Evolutionary conservation across 2,888 invertebrate genomes (phyloP), one percentile per base, ranked within the genome.

Genomic region (Drosophila nigritarsus): DNA sequence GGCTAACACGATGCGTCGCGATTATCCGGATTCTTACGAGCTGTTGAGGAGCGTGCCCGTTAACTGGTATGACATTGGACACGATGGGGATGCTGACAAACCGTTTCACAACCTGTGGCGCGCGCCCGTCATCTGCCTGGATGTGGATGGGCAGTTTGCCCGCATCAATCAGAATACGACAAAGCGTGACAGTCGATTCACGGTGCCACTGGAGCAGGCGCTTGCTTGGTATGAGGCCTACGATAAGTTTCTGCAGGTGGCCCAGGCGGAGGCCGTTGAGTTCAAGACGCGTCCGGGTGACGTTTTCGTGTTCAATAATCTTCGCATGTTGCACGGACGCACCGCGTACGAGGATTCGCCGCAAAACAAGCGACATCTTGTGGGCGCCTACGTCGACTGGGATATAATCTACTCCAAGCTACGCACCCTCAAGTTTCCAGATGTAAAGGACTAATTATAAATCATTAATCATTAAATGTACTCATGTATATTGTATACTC

Each of bases 301-400:
- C 65, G 95, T 96, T 24, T 93, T 96, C 8, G 94, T 95, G 1
- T 96, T 97, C 91, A 96, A 96, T 89, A 97, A 97, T 89, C 94
- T 95, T 77, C 94, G 97, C 72, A 92, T 96, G 72, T 90, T 96
- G 2, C 97, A 97, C 87, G 96, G 96, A 0, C 93, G 97, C 54
- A 94, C 94, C 51, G 94, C 94, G 0, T 97, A 95, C 89, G 94
- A 94, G 90, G 95, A 96, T 76, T 93, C 92, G 2, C 87, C 91
- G 1, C 86, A 91, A 4, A 95, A 95, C 89, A 83, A 85, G 54
- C 89, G 96, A 54, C 95, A 95, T 83, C 91, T 97, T 2, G 94
- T 96, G 64, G 97, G 97, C 1, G 95, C 95, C 36, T 97, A 96
- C 89, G 92, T 97, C 3, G 96, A 96, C 90, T 97, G 96, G 96